phyloP scores from a whole-genome alignment of 2,888 invertebrate genomes.

The Clitarchus hookeri region DNA sequence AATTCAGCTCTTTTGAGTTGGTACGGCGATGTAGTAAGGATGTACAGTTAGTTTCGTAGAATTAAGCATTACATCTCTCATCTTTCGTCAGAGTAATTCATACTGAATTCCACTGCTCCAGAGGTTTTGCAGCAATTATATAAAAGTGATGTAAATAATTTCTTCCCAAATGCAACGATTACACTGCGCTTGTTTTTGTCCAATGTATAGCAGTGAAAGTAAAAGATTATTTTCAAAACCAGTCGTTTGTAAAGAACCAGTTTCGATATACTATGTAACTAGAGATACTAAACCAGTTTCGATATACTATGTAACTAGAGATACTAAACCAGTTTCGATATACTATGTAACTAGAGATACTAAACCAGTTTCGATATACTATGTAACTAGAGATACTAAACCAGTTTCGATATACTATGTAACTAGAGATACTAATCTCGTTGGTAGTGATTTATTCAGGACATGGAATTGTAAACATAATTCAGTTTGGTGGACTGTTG shows the following conservation, averaged over 20 bases:
- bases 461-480: not conserved
- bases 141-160: not conserved
- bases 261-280: not conserved
- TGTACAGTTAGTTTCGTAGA: not conserved
- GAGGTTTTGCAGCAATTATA: slow-evolving; percentile 6
- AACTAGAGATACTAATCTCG: no score
- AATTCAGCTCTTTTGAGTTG: not conserved
- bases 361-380: no score
- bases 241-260: not conserved
- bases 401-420: no score
- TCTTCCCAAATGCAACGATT: slow-evolving; percentile 16
- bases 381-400: no score
- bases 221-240: not conserved
- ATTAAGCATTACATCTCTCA: no score
- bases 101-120: not conserved
- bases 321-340: no score
- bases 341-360: no score
- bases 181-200: not conserved
- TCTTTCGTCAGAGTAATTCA: not conserved
- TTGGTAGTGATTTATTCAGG: not conserved
- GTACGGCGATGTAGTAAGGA: not conserved
- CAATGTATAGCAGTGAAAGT: not conserved
- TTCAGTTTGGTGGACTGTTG: not conserved
- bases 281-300: not conserved
- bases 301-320: no score